These are phyloP conservation scores for Adrianichthys oophorus DNA, from an alignment of 2,797 vertebrate species.

Conservation along the genomic window DNA sequence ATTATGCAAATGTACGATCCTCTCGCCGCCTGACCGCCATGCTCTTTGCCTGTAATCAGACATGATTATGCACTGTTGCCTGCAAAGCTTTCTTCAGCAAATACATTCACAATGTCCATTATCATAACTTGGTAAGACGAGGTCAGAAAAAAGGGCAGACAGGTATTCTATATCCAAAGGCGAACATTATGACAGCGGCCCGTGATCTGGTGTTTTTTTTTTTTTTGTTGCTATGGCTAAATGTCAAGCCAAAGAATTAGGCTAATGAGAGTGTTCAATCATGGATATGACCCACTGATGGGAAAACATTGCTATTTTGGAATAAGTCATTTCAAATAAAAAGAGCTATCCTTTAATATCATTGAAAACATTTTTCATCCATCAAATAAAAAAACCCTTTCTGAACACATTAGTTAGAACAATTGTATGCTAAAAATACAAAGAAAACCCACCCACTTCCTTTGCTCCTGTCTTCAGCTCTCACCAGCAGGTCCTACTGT, in stretches of 20 bases:
- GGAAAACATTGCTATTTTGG: conserved; percentile 5
- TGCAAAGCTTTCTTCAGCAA: conserved; percentile 55
- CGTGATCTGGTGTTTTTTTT: conserved; percentile 6
- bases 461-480: conserved; percentile 30
- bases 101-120: conserved; percentile 59
- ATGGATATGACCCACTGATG: conserved; percentile 17
- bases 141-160: conserved; percentile 20
- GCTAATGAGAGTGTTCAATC: conserved; percentile 29
- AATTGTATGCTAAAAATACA: conserved; percentile 11
- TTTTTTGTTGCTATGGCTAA: conserved; percentile 2
- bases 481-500: conserved; percentile 31
- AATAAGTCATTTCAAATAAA: conserved; percentile 1
- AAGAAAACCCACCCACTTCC: conserved; percentile 5
- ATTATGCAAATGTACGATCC: conserved; percentile 64
- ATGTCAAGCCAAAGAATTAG: conserved; percentile 32
- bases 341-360: background rate
- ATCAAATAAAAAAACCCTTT: background rate
- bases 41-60: conserved; percentile 59
- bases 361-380: background rate
- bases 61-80: conserved; percentile 60
- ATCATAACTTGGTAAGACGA: conserved; percentile 39
- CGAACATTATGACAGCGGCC: background rate
- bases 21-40: conserved; percentile 40
- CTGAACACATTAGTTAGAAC: background rate
- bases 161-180: conserved; percentile 30